Conservation (phyloP, 1,140 invertebrate species). For the Drosophila dunni region DNA sequence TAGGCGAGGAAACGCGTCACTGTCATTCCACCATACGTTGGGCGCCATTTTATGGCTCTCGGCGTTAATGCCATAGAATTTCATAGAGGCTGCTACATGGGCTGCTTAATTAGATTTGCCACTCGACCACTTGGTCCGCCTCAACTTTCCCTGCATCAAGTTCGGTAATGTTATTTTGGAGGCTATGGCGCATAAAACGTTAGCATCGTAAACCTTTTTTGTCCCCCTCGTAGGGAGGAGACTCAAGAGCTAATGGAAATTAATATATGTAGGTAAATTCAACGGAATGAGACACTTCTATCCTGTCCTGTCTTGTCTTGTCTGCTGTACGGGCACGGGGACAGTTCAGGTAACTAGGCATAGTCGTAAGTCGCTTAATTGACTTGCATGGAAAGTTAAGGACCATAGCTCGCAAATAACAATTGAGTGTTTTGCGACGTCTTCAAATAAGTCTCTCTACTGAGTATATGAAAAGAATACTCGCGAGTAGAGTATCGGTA, state of each 20-base stretch:
- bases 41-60: conserved; percentile 62
- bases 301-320: background rate
- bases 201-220: conserved; percentile 67
- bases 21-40: conserved; percentile 52
- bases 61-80: conserved; percentile 48
- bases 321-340: background rate
- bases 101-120: conserved; percentile 74
- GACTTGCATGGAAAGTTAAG: conserved; percentile 53
- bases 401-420: no score
- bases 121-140: conserved; percentile 27
- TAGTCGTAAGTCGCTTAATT: conserved; percentile 70
- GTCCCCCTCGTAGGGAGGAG: conserved; percentile 7
- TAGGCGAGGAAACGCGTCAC: conserved; percentile 8
- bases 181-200: conserved; percentile 69
- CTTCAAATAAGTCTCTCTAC: no score
- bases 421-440: no score
- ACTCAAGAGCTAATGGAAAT: conserved; percentile 66
- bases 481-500: no score
- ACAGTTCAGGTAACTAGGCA: conserved; percentile 45
- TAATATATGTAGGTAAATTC: conserved; percentile 44
- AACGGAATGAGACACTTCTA: background rate
- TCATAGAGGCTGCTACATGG: conserved; percentile 32
- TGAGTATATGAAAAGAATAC: no score
- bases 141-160: conserved; percentile 19
- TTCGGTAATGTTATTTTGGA: conserved; percentile 1